A percentile compares a stretch with the other conserved stretches of the same genome.
phyloP scores from a whole-genome alignment of 2,797 vertebrate species.

The Remorina albescens region DNA sequence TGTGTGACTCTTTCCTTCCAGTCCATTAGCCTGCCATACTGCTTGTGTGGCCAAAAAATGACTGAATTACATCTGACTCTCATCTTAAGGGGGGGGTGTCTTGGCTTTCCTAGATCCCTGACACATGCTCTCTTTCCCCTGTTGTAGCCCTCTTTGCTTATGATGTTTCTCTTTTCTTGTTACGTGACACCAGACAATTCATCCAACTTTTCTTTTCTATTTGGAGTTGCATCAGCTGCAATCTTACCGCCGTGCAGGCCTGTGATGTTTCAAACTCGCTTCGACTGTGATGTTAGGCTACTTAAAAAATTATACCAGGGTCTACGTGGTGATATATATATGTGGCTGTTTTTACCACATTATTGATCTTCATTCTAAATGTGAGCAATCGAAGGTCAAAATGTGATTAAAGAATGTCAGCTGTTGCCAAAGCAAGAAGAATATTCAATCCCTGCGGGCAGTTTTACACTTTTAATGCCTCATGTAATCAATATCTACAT shows the following conservation, averaged over 20 bases:
- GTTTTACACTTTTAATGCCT: not conserved
- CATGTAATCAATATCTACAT: not conserved
- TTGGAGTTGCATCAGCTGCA: not conserved
- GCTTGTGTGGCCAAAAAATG: constrained; percentile 66
- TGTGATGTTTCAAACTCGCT: not conserved
- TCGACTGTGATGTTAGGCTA: constrained; percentile 2
- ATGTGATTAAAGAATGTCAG: not conserved
- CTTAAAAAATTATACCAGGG: not conserved
- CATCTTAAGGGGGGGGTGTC: constrained; percentile 33
- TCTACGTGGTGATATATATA: not conserved
- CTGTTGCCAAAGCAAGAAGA: not conserved
- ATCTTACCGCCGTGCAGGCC: constrained; percentile 5
- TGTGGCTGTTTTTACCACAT: too few species aligned
- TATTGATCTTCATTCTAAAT: not conserved
- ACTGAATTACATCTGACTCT: constrained; percentile 67
- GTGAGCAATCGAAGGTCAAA: not conserved
- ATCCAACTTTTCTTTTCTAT: constrained; percentile 6
- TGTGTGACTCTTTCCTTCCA: constrained; percentile 62
- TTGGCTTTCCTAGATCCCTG: constrained; percentile 41
- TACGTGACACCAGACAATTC: constrained; percentile 12
- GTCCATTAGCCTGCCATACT: constrained; percentile 68
- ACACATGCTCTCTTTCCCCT: constrained; percentile 52
- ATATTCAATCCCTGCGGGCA: not conserved
- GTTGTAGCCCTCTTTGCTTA: constrained; percentile 23
- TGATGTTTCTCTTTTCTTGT: constrained; percentile 38